These are phyloP conservation scores for Clitarchus hookeri DNA, from an alignment of 2,888 invertebrate species.

Conservation along the genomic window DNA sequence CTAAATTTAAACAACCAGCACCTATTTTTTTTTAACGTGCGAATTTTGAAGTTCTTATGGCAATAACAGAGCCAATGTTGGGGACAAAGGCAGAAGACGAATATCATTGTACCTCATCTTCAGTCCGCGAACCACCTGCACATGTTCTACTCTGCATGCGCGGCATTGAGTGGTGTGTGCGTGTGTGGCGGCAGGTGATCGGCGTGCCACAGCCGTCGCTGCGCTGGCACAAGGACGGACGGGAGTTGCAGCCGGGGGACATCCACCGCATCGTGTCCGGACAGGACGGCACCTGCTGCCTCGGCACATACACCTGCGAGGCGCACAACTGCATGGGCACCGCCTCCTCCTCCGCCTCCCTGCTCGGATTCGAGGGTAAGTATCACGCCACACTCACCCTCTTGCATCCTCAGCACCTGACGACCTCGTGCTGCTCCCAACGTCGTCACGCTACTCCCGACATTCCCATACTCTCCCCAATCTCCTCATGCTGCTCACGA, in stretches of 20 bases:
- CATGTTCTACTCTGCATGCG: too few species aligned
- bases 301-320: conserved; percentile 90
- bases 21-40: too few species aligned
- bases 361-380: conserved; percentile 84
- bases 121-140: too few species aligned
- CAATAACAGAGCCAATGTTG: too few species aligned
- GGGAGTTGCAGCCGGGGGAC: conserved; percentile 86
- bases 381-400: background rate
- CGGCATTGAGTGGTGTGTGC: background rate
- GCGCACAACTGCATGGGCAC: conserved; percentile 91
- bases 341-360: conserved; percentile 84
- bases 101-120: too few species aligned
- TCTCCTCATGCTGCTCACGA: too few species aligned
- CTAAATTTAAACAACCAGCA: too few species aligned
- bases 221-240: conserved; percentile 92
- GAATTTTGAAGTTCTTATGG: too few species aligned
- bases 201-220: conserved; percentile 88
- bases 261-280: conserved; percentile 90
- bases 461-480: too few species aligned
- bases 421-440: too few species aligned
- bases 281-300: conserved; percentile 85
- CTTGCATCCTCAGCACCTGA: background rate
- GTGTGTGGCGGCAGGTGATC: conserved; percentile 62
- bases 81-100: too few species aligned
- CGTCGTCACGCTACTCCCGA: too few species aligned